A percentile compares a stretch with the other conserved stretches of the same genome.
Conservation (phyloP, 1,140 invertebrate genomes). For the Zeugodacus cucurbitae region DNA sequence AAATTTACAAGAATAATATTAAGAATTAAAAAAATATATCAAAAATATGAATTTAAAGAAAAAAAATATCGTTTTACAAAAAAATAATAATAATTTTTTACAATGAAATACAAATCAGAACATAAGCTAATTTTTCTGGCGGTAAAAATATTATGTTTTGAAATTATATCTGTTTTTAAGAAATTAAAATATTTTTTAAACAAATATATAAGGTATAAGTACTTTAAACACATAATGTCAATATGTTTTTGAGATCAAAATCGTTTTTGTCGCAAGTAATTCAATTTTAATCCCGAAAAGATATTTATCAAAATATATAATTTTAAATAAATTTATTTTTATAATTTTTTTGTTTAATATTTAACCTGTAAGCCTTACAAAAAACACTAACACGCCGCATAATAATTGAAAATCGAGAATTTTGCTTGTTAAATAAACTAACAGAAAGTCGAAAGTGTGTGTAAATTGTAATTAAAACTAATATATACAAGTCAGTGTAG, state of each 20-base stretch:
- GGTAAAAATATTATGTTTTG: no score
- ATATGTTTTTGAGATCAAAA: background rate
- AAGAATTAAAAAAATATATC: background rate
- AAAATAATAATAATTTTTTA: no score
- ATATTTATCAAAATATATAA: background rate
- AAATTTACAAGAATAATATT: background rate
- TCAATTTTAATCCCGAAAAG: background rate
- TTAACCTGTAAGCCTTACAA: background rate
- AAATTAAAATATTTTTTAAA: background rate
- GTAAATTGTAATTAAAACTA: conserved; percentile 1
- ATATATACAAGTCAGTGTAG: conserved; percentile 17
- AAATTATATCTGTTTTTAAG: no score
- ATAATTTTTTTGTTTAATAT: background rate
- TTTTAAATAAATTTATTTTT: background rate
- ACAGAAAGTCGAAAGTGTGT: background rate
- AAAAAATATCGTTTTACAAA: no score
- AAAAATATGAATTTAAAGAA: no score
- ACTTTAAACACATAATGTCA: background rate
- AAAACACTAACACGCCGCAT: background rate
- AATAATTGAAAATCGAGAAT: background rate
- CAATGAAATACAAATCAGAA: no score
- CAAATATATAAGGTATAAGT: background rate
- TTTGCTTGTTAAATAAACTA: conserved; percentile 6
- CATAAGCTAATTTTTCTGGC: no score
- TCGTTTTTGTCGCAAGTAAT: background rate